Evolutionary conservation across 2,888 invertebrate species (phyloP).

Genomic region (Thelaira solivaga): DNA sequence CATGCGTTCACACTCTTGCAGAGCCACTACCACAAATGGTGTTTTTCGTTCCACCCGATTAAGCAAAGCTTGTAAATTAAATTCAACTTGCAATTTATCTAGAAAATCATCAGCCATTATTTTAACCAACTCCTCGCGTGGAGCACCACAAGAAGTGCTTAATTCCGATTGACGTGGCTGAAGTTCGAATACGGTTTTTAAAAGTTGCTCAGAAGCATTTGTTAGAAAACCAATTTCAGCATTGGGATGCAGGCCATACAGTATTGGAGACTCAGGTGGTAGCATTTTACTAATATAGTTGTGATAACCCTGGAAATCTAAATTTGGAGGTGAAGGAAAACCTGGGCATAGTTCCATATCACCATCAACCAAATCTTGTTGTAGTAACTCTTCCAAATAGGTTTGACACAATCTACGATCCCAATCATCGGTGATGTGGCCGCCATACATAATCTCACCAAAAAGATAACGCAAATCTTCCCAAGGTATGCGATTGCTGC

Average conservation of each 20-base stretch:
- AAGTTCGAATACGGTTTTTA: slow-evolving; percentile 91
- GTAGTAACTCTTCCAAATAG: slow-evolving; percentile 91
- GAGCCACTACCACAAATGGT: slow-evolving; percentile 93
- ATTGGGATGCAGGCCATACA: slow-evolving; percentile 96
- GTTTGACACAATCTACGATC: slow-evolving; percentile 92
- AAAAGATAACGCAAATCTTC: slow-evolving; percentile 96
- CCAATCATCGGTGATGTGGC: slow-evolving; percentile 98
- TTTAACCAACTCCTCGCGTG: slow-evolving; percentile 87
- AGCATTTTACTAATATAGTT: slow-evolving; percentile 90
- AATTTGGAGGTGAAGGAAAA: slow-evolving; percentile 92
- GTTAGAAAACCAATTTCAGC: slow-evolving; percentile 97
- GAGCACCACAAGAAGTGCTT: slow-evolving; percentile 80
- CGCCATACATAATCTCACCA: slow-evolving; percentile 98
- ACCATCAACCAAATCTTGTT: slow-evolving; percentile 91
- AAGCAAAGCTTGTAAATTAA: slow-evolving; percentile 90
- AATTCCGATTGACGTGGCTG: slow-evolving; percentile 87
- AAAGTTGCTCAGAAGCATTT: slow-evolving; percentile 88
- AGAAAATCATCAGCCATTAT: slow-evolving; percentile 89
- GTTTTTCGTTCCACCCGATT: slow-evolving; percentile 92
- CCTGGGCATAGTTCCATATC: slow-evolving; percentile 90
- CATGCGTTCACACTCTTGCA: slow-evolving; percentile 97
- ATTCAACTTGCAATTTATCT: slow-evolving; percentile 93
- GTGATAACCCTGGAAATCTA: slow-evolving; percentile 92
- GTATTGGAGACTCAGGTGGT: slow-evolving; percentile 91
- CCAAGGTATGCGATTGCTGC: slow-evolving; percentile 93